Base-by-base conservation (phyloP, 1,140 invertebrate genomes). In the Drosophila sechellia region DNA sequence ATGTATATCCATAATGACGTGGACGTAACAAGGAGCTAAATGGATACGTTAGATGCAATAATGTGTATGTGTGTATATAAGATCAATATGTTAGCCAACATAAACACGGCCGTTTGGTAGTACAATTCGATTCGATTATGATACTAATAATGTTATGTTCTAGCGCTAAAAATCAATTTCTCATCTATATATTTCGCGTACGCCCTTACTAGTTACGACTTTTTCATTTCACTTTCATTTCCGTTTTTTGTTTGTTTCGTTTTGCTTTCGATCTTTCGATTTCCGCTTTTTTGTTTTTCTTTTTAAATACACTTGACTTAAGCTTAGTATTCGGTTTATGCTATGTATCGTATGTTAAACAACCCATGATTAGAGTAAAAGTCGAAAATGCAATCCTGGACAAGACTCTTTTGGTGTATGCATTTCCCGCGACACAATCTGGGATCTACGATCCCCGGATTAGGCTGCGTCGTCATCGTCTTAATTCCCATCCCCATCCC, bases 321-420 rank as follows among this genome's bases (percentile, higher is more conserved):
- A 60, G 57, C 55, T 58, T 84, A 87, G 27, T 89, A 87, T 74
- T 87, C 60, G 69, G 60, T 73, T 89, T 84, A 87, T 89, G 69
- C 84, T 84, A 87, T 84, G 72, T 89, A 87, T 83, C 65, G 59
- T 75, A 58, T 60, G 63, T 87, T 89, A 79, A 89, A 89, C 84
- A 89, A 89, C 84, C 84, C 85, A 90, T 89, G 84, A 90, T 89
- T 89, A 89, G 84, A 89, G 79, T 89, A 90, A 89, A 89, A 90
- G 80, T 89, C 68, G 73, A 89, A 89, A 89, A 89, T 89, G 84
- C 84, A 89, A 90, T 89, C 80, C 84, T 89, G 84, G 84, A 89
- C 85, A 89, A 89, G 80, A 90, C 84, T 77, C 58, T 63, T 61
- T 85, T 84, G 79, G 76, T 25, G 61, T 83, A 63, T 79, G 79